phyloP scores from a whole-genome alignment of 1,140 invertebrate genomes.

The Formica exsecta region DNA sequence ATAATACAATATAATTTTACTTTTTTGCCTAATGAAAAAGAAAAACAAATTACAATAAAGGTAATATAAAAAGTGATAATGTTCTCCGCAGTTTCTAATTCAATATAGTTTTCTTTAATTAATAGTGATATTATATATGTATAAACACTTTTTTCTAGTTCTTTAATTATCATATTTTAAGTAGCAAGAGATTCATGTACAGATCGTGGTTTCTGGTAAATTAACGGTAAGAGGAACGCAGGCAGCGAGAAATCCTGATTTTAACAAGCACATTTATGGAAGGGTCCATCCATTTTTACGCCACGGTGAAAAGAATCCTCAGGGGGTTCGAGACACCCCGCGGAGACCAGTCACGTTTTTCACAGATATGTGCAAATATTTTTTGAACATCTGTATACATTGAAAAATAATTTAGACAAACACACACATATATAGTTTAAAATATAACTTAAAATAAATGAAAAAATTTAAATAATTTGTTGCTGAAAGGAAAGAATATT shows the following conservation, averaged over 20 bases:
- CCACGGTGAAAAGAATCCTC: constrained; percentile 46
- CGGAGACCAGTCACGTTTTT: constrained; percentile 41
- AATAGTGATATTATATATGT: neutral
- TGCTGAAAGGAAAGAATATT: neutral
- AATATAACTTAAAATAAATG: neutral
- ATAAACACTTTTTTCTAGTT: neutral
- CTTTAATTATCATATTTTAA: constrained; percentile 9
- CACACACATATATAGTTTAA: neutral
- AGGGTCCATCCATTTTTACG: constrained; percentile 46
- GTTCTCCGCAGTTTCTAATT: neutral
- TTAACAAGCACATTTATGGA: constrained; percentile 56
- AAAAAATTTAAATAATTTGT: neutral
- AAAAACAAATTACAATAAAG: neutral
- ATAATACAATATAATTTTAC: neutral
- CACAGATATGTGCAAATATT: constrained; percentile 59
- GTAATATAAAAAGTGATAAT: too few relatives aligned
- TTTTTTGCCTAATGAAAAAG: neutral
- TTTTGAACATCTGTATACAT: constrained; percentile 22
- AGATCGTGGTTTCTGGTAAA: constrained; percentile 14
- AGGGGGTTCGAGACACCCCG: constrained; percentile 32
- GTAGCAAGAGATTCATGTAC: neutral
- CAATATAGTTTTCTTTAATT: neutral
- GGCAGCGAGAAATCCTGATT: constrained; percentile 44
- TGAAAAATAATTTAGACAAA: neutral
- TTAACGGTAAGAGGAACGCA: constrained; percentile 14